Evolutionary conservation across 2,797 vertebrate genomes (phyloP).

Genomic region (Falco biarmicus): DNA sequence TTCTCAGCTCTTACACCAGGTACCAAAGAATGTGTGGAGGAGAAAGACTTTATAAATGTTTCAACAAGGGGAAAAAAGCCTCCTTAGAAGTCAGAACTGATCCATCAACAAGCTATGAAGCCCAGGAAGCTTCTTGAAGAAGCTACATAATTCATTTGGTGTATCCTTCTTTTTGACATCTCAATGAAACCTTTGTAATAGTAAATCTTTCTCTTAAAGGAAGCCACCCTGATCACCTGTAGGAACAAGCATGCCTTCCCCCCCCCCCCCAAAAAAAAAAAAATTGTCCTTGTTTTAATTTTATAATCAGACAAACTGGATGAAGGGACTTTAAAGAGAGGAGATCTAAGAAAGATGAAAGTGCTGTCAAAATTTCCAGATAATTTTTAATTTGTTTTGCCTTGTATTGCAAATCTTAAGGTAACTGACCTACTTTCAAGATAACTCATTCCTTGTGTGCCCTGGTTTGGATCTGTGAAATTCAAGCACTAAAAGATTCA

Average conservation of each 20-base stretch:
- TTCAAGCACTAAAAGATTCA: background rate
- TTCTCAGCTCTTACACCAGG: background rate
- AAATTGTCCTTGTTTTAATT: background rate
- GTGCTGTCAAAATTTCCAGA: background rate
- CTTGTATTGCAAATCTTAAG: background rate
- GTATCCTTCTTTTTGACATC: background rate
- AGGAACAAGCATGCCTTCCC: background rate
- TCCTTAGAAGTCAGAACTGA: background rate
- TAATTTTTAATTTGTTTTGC: background rate
- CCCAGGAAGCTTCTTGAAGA: background rate
- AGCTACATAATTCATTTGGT: background rate
- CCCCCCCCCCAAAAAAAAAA: background rate
- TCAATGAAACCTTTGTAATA: background rate
- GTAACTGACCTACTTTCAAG: slow-evolving; percentile 15
- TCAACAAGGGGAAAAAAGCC: background rate
- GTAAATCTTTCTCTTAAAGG: background rate
- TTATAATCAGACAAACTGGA: background rate
- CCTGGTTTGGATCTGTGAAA: background rate
- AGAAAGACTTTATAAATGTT: background rate
- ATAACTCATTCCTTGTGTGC: background rate
- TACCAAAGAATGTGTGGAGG: background rate
- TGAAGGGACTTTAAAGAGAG: background rate
- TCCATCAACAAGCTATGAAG: background rate
- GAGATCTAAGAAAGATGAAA: background rate
- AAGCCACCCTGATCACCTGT: background rate